Base-by-base conservation (phyloP, 2,797 vertebrate genomes). In the Acanthiza pusilla region DNA sequence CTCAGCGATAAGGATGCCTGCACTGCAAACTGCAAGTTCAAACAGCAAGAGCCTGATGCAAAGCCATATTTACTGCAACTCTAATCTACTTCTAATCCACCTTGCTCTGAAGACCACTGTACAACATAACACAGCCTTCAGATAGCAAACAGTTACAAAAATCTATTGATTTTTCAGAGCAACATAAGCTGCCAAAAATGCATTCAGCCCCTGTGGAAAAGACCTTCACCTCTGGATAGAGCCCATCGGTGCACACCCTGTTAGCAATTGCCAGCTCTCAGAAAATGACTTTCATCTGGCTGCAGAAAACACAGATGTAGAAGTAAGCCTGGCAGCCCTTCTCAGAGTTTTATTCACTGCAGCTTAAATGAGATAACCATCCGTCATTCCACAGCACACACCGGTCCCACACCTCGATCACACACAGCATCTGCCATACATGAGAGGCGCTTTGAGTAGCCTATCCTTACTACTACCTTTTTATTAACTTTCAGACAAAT, bases 221-320 rank as follows among this genome's bases (percentile, higher is more conserved):
- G 93, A 93, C 96, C 89, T 96, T 95, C 88, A 95, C 89, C 93
- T 77, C 91, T 97, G 88, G 53, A 90, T 53, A 79, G 45, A 93
- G 57, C 91, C 85, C 53, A 58, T 74, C 0, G 0, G 74, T 74
- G 85, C 88, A 96, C 91, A 95, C 95, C 95, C 94, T 87, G 50
- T 82, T 91, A 95, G 90, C 54, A 89, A 47, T 9, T 95, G 95
- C 95, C 88, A 90, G 88, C 61, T 93, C 94, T 80, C 55, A 68
- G 91, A 90, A 96, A 94, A 96, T 91, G 0, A 80, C 93, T 96
- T 96, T 96, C 95, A 96, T 96, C 89, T 96, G 96, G 71, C 22
- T 89, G 42, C 27, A 91, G 82, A 82, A 93, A 87, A 67, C 4
- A 29, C 4, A 3, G 36, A 70, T 38, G 65, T 40, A 90, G 74